Evolutionary conservation across 2,113 vertebrate genomes (phyloP), one percentile per base, ranked within the genome.

Genomic region (Trachemys scripta): DNA sequence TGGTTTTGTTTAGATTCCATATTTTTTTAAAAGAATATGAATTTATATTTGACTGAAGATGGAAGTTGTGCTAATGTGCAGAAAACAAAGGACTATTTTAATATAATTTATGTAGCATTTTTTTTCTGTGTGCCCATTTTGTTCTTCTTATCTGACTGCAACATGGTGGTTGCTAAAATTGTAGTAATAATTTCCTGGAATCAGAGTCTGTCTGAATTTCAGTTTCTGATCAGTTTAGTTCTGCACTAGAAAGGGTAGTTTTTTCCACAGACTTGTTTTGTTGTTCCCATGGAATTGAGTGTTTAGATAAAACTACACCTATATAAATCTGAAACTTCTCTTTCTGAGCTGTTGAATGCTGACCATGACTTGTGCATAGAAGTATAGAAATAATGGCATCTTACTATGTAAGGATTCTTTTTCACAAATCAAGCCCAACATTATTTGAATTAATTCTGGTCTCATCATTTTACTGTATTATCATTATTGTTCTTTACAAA

Each of bases 391-490:
- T 96, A 97, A 98, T 94, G 84, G 80, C 65, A 91, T 89, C 93
- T 96, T 92, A 69, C 88, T 85, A 95, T 25, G 88, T 94, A 97
- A 89, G 92, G 81, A 91, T 97, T 97, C 96, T 96, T 98, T 97
- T 97, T 93, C 83, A 93, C 94, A 79, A 98, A 96, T 97, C 92
- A 94, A 89, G 29, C 90, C 92, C 84, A 90, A 97, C 97, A 89
- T 96, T 98, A 97, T 97, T 98, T 97, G 97, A 98, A 98, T 97
- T 95, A 98, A 97, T 97, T 98, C 94, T 96, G 90, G 92, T 93
- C 93, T 98, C 96, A 96, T 97, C 94, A 96, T 86, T 78, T 57
- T 96, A 97, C 95, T 89, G 97, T 72, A 95, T 96, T 93, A 97
- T 96, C 35, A 92, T 97, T 97, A 94, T 90, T 96, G 62, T 83